Conservation (phyloP, 2,888 invertebrate genomes). For the Liopterus haemorrhoidalis region DNA sequence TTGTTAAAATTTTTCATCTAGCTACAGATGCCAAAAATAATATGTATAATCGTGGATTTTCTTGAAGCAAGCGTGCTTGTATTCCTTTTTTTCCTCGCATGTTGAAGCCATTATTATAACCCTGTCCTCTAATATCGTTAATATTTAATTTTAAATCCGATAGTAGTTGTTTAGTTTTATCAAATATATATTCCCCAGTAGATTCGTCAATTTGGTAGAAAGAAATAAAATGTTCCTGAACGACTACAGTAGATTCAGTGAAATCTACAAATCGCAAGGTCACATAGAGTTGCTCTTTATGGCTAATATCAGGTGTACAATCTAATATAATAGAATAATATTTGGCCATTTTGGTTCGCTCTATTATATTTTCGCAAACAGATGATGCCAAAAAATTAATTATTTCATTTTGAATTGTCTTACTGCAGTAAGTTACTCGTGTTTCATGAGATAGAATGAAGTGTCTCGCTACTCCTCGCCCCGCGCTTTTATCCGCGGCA, state of each 20-base stretch:
- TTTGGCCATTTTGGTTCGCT: not conserved
- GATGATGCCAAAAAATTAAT: constrained; percentile 1
- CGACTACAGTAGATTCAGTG: not conserved
- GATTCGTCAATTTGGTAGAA: constrained; percentile 3
- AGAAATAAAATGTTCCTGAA: constrained; percentile 4
- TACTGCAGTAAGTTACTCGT: not conserved
- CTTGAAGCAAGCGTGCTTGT: too few relatives aligned
- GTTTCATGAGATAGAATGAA: too few relatives aligned
- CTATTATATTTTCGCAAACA: constrained; percentile 2
- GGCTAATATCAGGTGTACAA: constrained; percentile 6
- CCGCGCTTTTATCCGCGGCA: too few relatives aligned
- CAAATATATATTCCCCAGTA: not conserved
- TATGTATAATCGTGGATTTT: too few relatives aligned
- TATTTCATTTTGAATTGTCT: constrained; percentile 3
- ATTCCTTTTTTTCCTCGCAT: too few relatives aligned
- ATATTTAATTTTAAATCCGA: constrained; percentile 3
- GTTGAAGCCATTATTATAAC: too few relatives aligned
- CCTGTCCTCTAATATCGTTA: constrained; percentile 1
- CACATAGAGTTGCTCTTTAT: constrained; percentile 1
- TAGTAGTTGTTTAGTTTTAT: not conserved
- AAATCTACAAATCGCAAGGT: constrained; percentile 8
- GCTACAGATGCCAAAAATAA: too few relatives aligned
- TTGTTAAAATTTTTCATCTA: too few relatives aligned
- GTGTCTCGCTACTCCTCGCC: too few relatives aligned
- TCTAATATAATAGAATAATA: constrained; percentile 3